These are phyloP conservation scores for Erythrocercus mccallii DNA, from an alignment of 2,113 vertebrate genomes.

Conservation along the genomic window DNA sequence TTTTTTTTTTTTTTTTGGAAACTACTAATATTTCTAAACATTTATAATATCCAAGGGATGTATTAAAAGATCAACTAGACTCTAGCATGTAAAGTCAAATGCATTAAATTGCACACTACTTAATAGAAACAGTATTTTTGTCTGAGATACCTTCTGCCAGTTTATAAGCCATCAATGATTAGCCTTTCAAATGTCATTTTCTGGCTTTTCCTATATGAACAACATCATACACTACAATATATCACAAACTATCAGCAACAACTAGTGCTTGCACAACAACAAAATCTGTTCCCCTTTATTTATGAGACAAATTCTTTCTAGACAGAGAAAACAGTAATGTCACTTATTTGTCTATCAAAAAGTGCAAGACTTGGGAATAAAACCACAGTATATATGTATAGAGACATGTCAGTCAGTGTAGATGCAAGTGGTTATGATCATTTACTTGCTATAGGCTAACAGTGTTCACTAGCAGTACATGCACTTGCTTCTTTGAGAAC, in stretches of 20 bases:
- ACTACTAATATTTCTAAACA: not conserved
- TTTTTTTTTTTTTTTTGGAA: not conserved
- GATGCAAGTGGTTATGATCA: not conserved
- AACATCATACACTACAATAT: not conserved
- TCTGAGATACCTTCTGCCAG: not conserved
- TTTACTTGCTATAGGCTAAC: not conserved
- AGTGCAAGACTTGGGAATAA: not conserved
- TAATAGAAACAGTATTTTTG: not conserved
- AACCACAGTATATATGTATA: not conserved
- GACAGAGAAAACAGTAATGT: not conserved
- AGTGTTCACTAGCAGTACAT: not conserved
- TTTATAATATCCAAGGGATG: not conserved
- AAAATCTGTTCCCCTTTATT: not conserved
- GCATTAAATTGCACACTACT: not conserved
- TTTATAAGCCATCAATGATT: not conserved
- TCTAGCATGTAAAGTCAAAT: not conserved
- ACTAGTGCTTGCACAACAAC: not conserved
- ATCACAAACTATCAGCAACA: not conserved
- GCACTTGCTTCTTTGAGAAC: not conserved
- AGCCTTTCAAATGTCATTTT: not conserved
- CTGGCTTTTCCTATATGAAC: not conserved
- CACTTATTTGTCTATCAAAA: not conserved
- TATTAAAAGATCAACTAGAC: not conserved
- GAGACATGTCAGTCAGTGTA: not conserved
- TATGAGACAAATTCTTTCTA: not conserved